phyloP scores from a whole-genome alignment of 2,888 invertebrate species.

The Margaritifera margaritifera region DNA sequence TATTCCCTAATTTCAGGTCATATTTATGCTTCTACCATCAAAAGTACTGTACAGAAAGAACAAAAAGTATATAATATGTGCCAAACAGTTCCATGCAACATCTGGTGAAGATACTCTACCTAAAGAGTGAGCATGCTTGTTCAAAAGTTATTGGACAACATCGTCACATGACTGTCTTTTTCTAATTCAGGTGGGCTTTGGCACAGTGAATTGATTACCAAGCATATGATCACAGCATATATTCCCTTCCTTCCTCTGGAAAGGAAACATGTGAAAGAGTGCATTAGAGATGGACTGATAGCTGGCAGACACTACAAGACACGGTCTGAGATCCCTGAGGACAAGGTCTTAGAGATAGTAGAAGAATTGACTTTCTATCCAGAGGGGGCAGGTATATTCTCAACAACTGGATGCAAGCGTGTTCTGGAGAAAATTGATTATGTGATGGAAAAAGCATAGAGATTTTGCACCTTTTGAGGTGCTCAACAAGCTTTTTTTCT shows the following conservation, averaged over 20 bases:
- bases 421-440: conserved; percentile 81
- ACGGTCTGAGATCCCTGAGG: conserved; percentile 34
- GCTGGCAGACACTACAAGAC: conserved; percentile 33
- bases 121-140: too few species aligned
- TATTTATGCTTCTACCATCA: too few species aligned
- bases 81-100: too few species aligned
- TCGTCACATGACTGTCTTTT: not conserved
- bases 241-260: conserved; percentile 96
- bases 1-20: too few species aligned
- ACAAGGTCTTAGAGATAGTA: conserved; percentile 78
- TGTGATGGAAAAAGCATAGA: conserved; percentile 44
- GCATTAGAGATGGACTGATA: conserved; percentile 81
- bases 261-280: conserved; percentile 84
- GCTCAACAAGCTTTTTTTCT: not conserved
- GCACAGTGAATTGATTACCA: conserved; percentile 86
- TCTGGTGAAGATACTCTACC: too few species aligned
- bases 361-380: conserved; percentile 84
- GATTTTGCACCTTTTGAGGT: not conserved
- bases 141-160: too few species aligned
- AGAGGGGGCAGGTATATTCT: conserved; percentile 82
- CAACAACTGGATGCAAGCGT: conserved; percentile 91
- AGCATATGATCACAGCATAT: conserved; percentile 91
- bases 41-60: too few species aligned
- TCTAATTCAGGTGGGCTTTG: conserved; percentile 83
- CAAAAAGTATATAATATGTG: too few species aligned